These are phyloP conservation scores for Pseudomyrmex concolor DNA, from an alignment of 1,140 invertebrate genomes.

Conservation along the genomic window DNA sequence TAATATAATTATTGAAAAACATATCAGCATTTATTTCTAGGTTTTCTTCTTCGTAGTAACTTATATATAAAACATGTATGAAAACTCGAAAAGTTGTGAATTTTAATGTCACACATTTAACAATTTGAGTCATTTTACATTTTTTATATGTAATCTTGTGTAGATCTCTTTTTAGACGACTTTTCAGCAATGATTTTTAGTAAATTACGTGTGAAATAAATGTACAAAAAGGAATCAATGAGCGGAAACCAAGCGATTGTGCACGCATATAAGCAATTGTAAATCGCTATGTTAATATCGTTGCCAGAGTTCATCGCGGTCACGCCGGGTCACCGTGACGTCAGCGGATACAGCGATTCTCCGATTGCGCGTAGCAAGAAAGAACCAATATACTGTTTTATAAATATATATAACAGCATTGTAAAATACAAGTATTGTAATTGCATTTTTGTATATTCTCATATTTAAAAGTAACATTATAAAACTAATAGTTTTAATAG, in stretches of 20 bases:
- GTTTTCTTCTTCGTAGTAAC: too few relatives aligned
- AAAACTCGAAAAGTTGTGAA: not conserved
- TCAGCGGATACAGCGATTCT: conserved; percentile 82
- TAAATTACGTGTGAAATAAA: conserved; percentile 30
- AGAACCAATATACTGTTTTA: not conserved
- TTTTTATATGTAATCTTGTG: not conserved
- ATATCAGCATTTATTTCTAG: too few relatives aligned
- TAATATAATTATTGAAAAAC: too few relatives aligned
- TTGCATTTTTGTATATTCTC: not conserved
- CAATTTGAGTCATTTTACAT: not conserved
- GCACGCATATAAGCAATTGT: conserved; percentile 68
- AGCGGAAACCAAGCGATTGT: conserved; percentile 49
- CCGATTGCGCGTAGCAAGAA: not conserved
- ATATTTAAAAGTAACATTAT: too few relatives aligned
- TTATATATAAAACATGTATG: too few relatives aligned
- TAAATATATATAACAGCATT: not conserved
- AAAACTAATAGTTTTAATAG: too few relatives aligned
- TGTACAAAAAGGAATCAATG: conserved; percentile 20
- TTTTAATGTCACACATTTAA: not conserved
- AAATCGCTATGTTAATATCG: conserved; percentile 79
- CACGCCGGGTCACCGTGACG: conserved; percentile 79
- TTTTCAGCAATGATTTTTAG: not conserved
- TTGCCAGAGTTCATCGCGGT: conserved; percentile 78
- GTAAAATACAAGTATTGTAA: conserved; percentile 18
- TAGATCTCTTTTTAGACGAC: conserved; percentile 4